A percentile compares a stretch with the other conserved stretches of the same genome.
These are phyloP conservation scores for Venustoraphidia nigricollis DNA, from an alignment of 2,888 invertebrate genomes.

Conservation along the genomic window DNA sequence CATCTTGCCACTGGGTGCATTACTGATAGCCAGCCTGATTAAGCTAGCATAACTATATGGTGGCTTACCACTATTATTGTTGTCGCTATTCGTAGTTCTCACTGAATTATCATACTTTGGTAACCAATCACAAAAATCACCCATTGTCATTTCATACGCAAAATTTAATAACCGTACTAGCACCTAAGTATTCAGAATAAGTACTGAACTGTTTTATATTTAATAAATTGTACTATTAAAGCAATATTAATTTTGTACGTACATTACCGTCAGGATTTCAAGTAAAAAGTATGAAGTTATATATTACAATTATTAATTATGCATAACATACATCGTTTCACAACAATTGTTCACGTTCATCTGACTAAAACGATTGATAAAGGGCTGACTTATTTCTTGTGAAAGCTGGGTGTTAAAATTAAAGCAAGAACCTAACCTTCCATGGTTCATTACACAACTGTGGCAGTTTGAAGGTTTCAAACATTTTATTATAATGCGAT, in stretches of 20 bases:
- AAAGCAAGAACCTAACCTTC: background rate
- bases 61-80: slow-evolving; percentile 3
- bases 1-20: slow-evolving; percentile 50
- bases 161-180: too few relatives aligned
- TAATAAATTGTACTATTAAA: too few relatives aligned
- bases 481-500: too few relatives aligned
- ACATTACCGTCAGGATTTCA: too few relatives aligned
- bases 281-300: too few relatives aligned
- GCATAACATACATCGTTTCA: too few relatives aligned
- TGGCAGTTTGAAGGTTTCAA: background rate
- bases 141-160: background rate
- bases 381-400: background rate
- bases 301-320: too few relatives aligned
- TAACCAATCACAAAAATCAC: background rate
- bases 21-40: slow-evolving; percentile 52
- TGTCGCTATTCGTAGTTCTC: background rate
- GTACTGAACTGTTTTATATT: too few relatives aligned
- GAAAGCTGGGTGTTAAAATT: background rate
- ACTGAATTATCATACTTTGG: background rate
- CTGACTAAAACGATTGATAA: too few relatives aligned
- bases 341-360: too few relatives aligned
- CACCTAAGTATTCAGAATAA: too few relatives aligned
- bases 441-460: background rate
- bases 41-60: slow-evolving; percentile 50
- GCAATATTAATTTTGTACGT: too few relatives aligned